Percentiles rank a stretch among this genome's conserved stretches.
Evolutionary conservation across 2,113 vertebrate species (phyloP).

Genomic region (Mystacornis crossleyi): DNA sequence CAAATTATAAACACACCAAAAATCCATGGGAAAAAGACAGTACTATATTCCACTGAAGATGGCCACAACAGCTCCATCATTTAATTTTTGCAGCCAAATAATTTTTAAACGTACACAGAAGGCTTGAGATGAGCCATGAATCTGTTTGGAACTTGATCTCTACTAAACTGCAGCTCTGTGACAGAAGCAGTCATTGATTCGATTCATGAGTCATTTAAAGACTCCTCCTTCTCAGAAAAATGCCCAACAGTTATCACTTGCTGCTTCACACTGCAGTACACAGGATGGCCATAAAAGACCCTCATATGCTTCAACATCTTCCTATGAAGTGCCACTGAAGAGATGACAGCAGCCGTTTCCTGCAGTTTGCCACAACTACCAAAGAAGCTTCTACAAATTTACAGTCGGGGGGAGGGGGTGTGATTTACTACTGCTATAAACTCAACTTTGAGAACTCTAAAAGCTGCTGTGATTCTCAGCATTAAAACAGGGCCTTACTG

Average conservation of each 20-base stretch:
- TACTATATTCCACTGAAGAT: neutral
- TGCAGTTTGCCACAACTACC: neutral
- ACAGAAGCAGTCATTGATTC: slow-evolving; percentile 16
- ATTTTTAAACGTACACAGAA: neutral
- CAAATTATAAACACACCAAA: neutral
- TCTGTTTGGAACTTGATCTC: neutral
- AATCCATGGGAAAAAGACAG: neutral
- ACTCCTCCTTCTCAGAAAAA: neutral
- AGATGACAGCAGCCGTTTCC: slow-evolving; percentile 17
- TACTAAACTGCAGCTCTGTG: neutral
- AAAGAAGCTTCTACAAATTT: neutral
- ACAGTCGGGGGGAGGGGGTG: neutral
- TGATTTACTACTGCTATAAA: neutral
- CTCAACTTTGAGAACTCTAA: neutral
- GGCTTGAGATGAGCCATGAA: neutral
- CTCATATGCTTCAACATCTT: neutral
- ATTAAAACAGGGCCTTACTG: neutral
- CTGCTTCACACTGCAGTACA: neutral
- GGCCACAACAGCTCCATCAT: neutral
- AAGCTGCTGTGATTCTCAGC: neutral
- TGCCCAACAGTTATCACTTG: neutral
- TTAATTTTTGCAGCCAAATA: neutral
- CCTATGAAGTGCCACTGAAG: neutral
- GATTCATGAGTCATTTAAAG: neutral
- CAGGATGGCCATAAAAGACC: neutral